Evolutionary conservation across 1,140 invertebrate genomes (phyloP), one percentile per base, ranked within the genome.

Genomic region (Caenorhabditis tropicalis): DNA sequence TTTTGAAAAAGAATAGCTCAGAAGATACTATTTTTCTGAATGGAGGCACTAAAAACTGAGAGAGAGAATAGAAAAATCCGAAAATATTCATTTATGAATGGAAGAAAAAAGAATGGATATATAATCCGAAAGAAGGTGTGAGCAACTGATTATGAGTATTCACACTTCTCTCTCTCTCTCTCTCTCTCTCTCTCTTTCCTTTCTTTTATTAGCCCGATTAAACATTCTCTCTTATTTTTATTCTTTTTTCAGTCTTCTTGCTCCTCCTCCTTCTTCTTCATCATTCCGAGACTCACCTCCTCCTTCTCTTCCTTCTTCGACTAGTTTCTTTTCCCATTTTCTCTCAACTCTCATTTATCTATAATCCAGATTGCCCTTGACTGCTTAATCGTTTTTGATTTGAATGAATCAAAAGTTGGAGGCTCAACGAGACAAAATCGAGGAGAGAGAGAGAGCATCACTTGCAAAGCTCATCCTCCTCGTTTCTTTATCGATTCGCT

Each of bases 331-430:
- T 27, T 60, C 12, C 27, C 9, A 29, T 12, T n/a, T 70, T n/a
- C 19, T 70, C 60, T 29, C 24, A 36, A 15, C 60, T 36, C 31
- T n/a, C n/a, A 51, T 51, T 2, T 51, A 21, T 51, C 49, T 51
- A 46, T 46, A 51, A 51, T 51, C 49, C 49, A 51, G 49, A 51
- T 51, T 51, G 49, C 16, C 49, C 49, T 51, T 51, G 49, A 51
- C 49, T 51, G 49, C 49, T n/a, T 51, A 51, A 51, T 51, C 49
- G 49, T 51, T 58, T 58, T 58, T 29, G 24, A 58, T 58, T 58
- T 27, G 53, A 58, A 58, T 58, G 21, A 51, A 51, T 51, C 49
- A 16, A 16, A 51, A 51, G 49, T 6, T 1, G 49, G 10, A 16
- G 49, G n/a, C 19, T n/a, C n/a, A n/a, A n/a, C 49, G 49, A 51